phyloP scores from a whole-genome alignment of 2,797 vertebrate species.

The Pteropus rufus region DNA sequence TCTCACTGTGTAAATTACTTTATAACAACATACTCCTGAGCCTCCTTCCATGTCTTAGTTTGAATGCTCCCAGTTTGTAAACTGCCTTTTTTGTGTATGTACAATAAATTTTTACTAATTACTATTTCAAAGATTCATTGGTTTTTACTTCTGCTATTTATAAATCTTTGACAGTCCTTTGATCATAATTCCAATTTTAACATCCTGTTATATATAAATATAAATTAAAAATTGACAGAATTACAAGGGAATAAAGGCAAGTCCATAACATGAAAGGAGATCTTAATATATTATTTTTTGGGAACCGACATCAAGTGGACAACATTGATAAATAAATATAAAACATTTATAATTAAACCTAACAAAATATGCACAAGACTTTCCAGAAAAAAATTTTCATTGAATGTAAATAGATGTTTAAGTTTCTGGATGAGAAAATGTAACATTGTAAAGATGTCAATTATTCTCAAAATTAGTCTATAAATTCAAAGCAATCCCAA shows the following conservation, averaged over 20 bases:
- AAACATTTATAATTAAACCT: slow-evolving; percentile 4
- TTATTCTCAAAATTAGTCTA: not conserved
- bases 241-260: slow-evolving; percentile 16
- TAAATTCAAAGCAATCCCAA: not conserved
- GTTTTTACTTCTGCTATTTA: not conserved
- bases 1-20: not conserved
- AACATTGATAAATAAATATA: not conserved
- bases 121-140: not conserved
- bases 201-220: not conserved
- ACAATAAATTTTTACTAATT: not conserved
- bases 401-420: not conserved
- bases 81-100: not conserved
- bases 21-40: not conserved
- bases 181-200: slow-evolving; percentile 3
- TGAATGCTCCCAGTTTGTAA: not conserved
- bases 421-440: not conserved
- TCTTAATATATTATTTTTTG: not conserved
- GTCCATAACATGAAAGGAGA: not conserved
- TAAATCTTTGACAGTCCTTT: not conserved
- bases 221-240: not conserved
- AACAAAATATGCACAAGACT: not conserved
- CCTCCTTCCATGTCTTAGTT: not conserved
- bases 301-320: not conserved
- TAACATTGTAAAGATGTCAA: not conserved
- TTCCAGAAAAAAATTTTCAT: not conserved